These are phyloP conservation scores for Argopecten irradians DNA, from an alignment of 1,140 invertebrate genomes.

Conservation along the genomic window DNA sequence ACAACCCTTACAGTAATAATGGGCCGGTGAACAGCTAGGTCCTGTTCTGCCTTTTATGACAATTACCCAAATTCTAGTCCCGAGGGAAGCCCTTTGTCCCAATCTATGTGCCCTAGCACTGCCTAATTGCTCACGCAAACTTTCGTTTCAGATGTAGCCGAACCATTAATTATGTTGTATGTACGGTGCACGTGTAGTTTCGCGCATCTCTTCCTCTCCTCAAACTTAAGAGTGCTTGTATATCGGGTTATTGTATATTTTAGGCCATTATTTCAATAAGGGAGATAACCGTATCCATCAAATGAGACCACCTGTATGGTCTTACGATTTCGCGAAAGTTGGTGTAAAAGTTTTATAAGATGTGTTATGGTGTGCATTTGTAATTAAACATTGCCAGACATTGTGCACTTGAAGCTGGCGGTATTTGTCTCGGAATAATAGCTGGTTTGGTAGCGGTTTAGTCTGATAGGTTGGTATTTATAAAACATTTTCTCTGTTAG, in stretches of 20 bases:
- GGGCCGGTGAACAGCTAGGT: not conserved
- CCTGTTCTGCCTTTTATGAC: not conserved
- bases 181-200: not conserved
- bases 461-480: constrained; percentile 21
- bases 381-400: not conserved
- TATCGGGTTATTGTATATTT: constrained; percentile 16
- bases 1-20: not conserved
- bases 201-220: constrained; percentile 13
- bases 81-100: not conserved
- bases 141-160: constrained; percentile 1
- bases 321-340: not conserved
- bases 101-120: not conserved
- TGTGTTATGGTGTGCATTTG: constrained; percentile 9
- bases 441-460: not conserved
- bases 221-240: constrained; percentile 14
- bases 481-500: not conserved
- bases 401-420: constrained; percentile 7
- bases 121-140: constrained; percentile 10
- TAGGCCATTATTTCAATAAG: constrained; percentile 8
- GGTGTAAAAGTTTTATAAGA: constrained; percentile 11
- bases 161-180: not conserved
- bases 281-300: not conserved
- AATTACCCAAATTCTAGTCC: not conserved
- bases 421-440: constrained; percentile 17
- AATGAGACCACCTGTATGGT: constrained; percentile 21